Conservation (phyloP, 2,888 invertebrate genomes). For the Octonoba sinensis region DNA sequence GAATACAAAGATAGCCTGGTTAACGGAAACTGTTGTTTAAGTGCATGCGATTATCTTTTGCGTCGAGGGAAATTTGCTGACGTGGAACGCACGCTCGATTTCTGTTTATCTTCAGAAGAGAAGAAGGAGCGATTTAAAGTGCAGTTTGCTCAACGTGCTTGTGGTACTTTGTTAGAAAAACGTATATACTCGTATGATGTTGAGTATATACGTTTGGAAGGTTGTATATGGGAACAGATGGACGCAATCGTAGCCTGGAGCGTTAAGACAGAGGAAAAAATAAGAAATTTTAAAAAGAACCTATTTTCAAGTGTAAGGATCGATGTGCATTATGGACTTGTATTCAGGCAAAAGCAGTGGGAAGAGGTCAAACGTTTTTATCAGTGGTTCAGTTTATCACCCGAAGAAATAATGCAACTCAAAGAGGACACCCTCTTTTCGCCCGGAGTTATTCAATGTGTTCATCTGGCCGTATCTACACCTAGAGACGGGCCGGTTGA, state of each 20-base stretch:
- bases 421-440: not conserved
- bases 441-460: not conserved
- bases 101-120: not conserved
- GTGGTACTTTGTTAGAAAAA: not conserved
- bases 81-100: not conserved
- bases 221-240: not conserved
- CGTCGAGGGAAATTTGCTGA: constrained; percentile 2
- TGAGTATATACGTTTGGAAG: not conserved
- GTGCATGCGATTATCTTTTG: not conserved
- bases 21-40: not conserved
- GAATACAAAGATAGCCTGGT: not conserved
- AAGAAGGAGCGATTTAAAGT: not conserved
- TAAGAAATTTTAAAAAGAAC: not conserved
- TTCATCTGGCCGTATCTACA: too few relatives aligned
- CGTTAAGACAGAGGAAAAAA: not conserved
- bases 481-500: too few relatives aligned
- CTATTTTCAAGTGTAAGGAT: not conserved
- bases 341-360: not conserved
- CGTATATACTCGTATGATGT: too few relatives aligned
- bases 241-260: not conserved
- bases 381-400: not conserved
- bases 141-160: not conserved
- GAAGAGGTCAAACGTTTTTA: constrained; percentile 1
- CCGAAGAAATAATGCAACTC: not conserved
- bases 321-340: not conserved